Evolutionary conservation across 2,888 invertebrate genomes (phyloP).

Genomic region (Cantharis lateralis): DNA sequence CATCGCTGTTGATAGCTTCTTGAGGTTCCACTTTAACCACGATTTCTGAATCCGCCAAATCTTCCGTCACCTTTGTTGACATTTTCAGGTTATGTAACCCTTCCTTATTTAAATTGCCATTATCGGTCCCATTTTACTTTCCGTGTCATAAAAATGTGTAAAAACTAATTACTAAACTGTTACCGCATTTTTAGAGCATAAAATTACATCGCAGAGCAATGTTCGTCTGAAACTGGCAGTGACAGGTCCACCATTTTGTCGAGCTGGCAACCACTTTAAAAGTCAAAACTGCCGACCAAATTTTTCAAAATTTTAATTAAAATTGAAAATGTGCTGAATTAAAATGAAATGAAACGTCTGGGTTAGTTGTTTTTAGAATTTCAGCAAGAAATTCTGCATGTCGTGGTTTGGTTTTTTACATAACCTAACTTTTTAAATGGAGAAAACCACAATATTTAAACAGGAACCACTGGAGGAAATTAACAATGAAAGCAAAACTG

Average conservation of each 20-base stretch:
- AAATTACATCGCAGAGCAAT: not conserved
- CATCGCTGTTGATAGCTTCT: not conserved
- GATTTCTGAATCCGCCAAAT: not conserved
- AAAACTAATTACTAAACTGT: not conserved
- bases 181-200: not conserved
- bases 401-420: not conserved
- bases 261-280: not conserved
- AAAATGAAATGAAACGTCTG: not conserved
- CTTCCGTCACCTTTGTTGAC: not conserved
- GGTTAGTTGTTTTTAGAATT: not conserved
- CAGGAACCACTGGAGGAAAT: not conserved
- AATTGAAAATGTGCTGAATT: not conserved
- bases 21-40: not conserved
- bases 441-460: not conserved
- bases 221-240: not conserved
- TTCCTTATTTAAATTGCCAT: not conserved
- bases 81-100: not conserved
- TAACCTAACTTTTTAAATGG: not conserved
- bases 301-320: not conserved
- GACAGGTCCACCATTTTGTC: not conserved
- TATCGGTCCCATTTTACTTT: not conserved
- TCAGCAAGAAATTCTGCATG: not conserved
- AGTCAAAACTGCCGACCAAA: not conserved
- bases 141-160: not conserved
- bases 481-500: not conserved